Percentiles rank a stretch among this genome's conserved stretches.
phyloP scores from a whole-genome alignment of 2,113 vertebrate species.

The Ornithorhynchus anatinus region DNA sequence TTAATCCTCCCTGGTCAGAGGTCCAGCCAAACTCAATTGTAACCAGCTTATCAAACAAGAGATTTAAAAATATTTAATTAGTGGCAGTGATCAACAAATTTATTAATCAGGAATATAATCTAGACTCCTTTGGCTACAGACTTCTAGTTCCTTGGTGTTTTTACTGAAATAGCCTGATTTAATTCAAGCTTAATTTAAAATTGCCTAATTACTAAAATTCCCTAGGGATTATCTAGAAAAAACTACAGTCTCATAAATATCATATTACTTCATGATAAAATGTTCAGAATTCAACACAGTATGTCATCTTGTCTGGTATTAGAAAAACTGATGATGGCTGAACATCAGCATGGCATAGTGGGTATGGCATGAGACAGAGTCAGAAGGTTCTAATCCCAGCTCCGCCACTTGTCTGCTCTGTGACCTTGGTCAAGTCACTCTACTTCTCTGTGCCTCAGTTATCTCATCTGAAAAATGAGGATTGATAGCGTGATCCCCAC shows the following conservation, averaged over 20 bases:
- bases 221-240: conserved; percentile 35
- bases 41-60: background rate
- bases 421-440: too few species aligned
- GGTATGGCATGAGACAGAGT: too few species aligned
- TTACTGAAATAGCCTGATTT: conserved; percentile 29
- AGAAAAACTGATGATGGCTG: conserved; percentile 1
- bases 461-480: too few species aligned
- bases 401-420: too few species aligned
- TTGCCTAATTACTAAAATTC: conserved; percentile 38
- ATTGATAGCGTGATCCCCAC: too few species aligned
- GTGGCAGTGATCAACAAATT: background rate
- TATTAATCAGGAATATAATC: background rate
- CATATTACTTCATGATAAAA: conserved; percentile 48
- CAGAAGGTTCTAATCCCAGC: too few species aligned
- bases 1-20: background rate
- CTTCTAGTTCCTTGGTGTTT: background rate
- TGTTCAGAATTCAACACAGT: conserved; percentile 31
- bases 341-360: too few species aligned
- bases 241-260: conserved; percentile 54
- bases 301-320: background rate
- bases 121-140: background rate
- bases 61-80: background rate
- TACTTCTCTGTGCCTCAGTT: too few species aligned
- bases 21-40: background rate
- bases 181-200: conserved; percentile 53